Evolutionary conservation across 2,113 vertebrate genomes (phyloP).

Genomic region (Desmodus rotundus): DNA sequence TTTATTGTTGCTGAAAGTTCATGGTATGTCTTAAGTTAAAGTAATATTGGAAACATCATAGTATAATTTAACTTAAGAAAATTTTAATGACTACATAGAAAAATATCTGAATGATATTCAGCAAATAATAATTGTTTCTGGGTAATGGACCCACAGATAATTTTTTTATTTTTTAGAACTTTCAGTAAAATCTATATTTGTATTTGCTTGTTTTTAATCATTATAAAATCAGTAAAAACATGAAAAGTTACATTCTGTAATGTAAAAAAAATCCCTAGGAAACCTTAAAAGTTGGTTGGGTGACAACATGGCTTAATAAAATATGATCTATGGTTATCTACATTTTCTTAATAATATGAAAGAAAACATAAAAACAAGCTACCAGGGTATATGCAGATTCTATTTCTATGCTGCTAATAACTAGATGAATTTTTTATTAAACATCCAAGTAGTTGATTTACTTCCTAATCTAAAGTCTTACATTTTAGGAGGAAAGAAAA

Average conservation of each 20-base stretch:
- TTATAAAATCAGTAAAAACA: conserved; percentile 33
- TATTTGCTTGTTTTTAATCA: neutral
- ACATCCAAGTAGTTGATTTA: neutral
- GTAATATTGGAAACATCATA: neutral
- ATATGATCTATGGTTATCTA: neutral
- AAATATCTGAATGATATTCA: neutral
- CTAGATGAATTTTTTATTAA: neutral
- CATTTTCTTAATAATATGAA: neutral
- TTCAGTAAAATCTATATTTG: neutral
- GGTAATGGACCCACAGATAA: neutral
- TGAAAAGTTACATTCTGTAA: neutral
- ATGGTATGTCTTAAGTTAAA: neutral
- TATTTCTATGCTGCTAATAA: neutral
- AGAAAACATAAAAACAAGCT: neutral
- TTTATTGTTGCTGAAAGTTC: neutral
- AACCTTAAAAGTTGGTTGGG: neutral
- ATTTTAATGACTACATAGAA: neutral
- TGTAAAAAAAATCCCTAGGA: neutral
- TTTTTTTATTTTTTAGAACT: neutral
- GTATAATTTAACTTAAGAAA: neutral
- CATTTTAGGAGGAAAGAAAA: neutral
- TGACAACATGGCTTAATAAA: neutral
- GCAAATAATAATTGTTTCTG: neutral
- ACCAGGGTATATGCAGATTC: neutral
- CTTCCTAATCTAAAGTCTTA: neutral